Evolutionary conservation across 2,888 invertebrate genomes (phyloP), one percentile per base, ranked within the genome.

Genomic region (Mesopsocus fuscifrons): DNA sequence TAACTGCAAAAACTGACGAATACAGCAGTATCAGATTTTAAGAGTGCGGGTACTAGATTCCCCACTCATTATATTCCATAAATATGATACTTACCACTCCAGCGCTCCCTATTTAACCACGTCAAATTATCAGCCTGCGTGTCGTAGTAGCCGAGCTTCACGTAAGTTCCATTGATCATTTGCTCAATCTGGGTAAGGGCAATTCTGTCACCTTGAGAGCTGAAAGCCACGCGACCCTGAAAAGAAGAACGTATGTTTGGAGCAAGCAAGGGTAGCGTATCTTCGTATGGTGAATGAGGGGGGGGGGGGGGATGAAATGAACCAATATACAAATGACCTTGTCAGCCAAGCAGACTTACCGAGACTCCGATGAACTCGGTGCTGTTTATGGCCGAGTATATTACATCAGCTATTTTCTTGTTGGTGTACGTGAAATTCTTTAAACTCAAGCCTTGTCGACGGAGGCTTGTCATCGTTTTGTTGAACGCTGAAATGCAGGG

Each of bases 131-230:
- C 91, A 40, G 82, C 80, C 56, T 88, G 88, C 6, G 88, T 89
- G 61, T 98, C 95, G 61, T 94, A 97, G 62, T 88, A 94, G 13
- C 95, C 98, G 43, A 97, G 69, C 55, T 87, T 82, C 43, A 82
- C 76, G 63, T 98, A 98, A 57, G 81, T 85, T 49, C 95, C 94
- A 63, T 91, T 84, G 48, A 82, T 75, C 66, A 94, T 76, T 65
- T 98, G 98, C 60, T 98, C 98, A 52, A 98, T 91, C 66, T 95
- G 92, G 20, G 97, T 98, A 63, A 92, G 69, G 38, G 97, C 95
- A 57, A 99, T 97, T 54, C 98, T 77, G 67, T 98, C 98, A 52
- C 98, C 98, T 66, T 88, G 87, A 6, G 94, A 92, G 52, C 94
- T 94, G 66, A 98, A 99, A 30, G 94, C 95, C 48, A 99, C 98